phyloP scores from a whole-genome alignment of 64 coral and sea anemone species.

The Pocillopora damicornis region DNA sequence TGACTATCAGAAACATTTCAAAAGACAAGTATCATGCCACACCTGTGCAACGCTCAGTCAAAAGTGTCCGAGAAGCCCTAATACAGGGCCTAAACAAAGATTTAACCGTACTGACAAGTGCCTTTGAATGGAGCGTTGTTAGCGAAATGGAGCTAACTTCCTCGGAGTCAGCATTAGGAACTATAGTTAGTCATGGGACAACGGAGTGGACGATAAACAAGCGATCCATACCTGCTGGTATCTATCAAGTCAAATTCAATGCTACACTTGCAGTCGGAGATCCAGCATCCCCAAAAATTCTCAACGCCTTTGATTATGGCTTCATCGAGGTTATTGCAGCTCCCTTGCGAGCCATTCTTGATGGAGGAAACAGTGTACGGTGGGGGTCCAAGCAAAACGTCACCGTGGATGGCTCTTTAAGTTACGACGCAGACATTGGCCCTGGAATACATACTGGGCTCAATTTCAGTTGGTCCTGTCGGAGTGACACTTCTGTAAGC shows the following conservation, averaged over 20 bases:
- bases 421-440: not conserved
- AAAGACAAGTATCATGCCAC: slow-evolving; percentile 30
- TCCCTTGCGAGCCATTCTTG: not conserved
- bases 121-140: slow-evolving; percentile 1
- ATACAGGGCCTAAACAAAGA: not conserved
- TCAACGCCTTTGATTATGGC: not conserved
- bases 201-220: slow-evolving; percentile 13
- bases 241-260: not conserved
- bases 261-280: not conserved
- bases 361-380: not conserved
- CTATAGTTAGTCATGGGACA: slow-evolving; percentile 8
- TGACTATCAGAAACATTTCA: slow-evolving; percentile 13
- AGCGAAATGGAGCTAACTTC: slow-evolving; percentile 12
- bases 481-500: not conserved
- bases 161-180: slow-evolving; percentile 6
- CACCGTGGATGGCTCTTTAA: not conserved
- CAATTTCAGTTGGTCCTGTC: not conserved
- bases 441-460: not conserved
- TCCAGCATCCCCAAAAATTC: not conserved
- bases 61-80: not conserved
- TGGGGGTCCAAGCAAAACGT: not conserved
- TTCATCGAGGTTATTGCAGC: not conserved
- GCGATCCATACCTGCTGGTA: not conserved
- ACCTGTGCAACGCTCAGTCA: not conserved
- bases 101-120: not conserved